A percentile compares a stretch with the other conserved stretches of the same genome.
phyloP scores from a whole-genome alignment of 2,888 invertebrate genomes.

The Cerceris rybyensis region DNA sequence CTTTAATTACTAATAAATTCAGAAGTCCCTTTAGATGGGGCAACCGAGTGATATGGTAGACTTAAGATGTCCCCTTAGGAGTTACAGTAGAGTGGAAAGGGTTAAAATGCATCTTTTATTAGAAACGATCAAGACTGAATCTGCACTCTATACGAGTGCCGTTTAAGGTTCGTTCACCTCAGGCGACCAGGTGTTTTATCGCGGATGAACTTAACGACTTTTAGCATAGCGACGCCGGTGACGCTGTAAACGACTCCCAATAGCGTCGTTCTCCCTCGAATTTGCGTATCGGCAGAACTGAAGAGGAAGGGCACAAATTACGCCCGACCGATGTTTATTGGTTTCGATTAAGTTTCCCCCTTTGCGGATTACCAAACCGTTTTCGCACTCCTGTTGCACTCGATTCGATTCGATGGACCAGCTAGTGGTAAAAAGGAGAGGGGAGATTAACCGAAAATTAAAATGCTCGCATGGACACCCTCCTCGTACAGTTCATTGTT shows the following conservation, averaged over 20 bases:
- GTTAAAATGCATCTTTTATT: too few species aligned
- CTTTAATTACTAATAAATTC: too few species aligned
- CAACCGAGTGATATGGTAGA: too few species aligned
- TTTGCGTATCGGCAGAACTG: constrained; percentile 24
- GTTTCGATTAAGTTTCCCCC: constrained; percentile 37
- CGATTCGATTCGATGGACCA: not conserved
- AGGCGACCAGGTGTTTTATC: constrained; percentile 29
- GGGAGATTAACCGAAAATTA: constrained; percentile 14
- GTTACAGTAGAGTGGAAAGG: too few species aligned
- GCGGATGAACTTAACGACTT: constrained; percentile 35
- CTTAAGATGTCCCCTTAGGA: too few species aligned
- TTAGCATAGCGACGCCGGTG: constrained; percentile 38
- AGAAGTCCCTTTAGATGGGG: too few species aligned
- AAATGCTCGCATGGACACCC: not conserved
- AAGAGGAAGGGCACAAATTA: constrained; percentile 35
- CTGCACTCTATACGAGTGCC: not conserved
- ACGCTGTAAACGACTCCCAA: constrained; percentile 34
- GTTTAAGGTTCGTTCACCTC: constrained; percentile 24
- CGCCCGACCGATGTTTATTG: constrained; percentile 33
- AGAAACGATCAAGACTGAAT: too few species aligned
- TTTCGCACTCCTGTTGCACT: constrained; percentile 34
- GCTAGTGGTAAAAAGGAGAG: not conserved
- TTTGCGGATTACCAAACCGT: constrained; percentile 27
- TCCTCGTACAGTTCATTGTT: too few species aligned
- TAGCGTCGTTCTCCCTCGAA: constrained; percentile 36